Base-by-base conservation (phyloP, 2,113 vertebrate genomes). In the Oceanites oceanicus region DNA sequence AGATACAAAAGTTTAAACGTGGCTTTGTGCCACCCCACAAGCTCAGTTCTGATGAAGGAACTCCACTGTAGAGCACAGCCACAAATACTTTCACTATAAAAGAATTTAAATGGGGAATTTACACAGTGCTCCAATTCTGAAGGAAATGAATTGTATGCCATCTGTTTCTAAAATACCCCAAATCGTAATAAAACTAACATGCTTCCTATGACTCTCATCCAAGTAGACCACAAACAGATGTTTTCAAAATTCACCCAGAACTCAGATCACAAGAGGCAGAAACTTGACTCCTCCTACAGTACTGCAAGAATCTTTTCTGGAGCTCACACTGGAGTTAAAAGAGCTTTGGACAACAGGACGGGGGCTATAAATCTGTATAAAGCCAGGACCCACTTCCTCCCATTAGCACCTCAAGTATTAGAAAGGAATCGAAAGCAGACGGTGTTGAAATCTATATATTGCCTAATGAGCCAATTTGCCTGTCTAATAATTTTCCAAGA, bases 191-290 rank as follows among this genome's bases (percentile, higher is more conserved):
- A 87, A 89, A 78, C 55, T 77, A 86, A 83, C 44, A 67, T 47
- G 15, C 29, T 92, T 95, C 68, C 58, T 80, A 27, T 9, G 29
- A 80, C 63, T 91, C 23, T 74, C 34, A 56, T 81, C 68, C 92
- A 90, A 91, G 49, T 5, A 89, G 73, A 92, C 55, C 72, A 83
- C 86, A 90, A 92, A 83, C 80, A 96, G 83, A 86, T 86, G 71
- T 81, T 91, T 75, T 78, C 13, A 0, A 89, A 76, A 75, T 52
- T 75, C 15, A 59, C 30, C 16, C 59, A 86, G 61, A 86, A 86
- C 13, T 81, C 27, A 15, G 45, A 78, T 13, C 23, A 52, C 42
- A 76, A 62, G 49, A 92, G 38, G 32, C 42, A 87, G 65, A 81
- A 76, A 94, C 25, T 21, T 74, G 50, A 68, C 45, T 84, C 30